Evolutionary conservation across 1,140 invertebrate species (phyloP), one percentile per base, ranked within the genome.

Genomic region (Leptinotarsa undecemlineata): DNA sequence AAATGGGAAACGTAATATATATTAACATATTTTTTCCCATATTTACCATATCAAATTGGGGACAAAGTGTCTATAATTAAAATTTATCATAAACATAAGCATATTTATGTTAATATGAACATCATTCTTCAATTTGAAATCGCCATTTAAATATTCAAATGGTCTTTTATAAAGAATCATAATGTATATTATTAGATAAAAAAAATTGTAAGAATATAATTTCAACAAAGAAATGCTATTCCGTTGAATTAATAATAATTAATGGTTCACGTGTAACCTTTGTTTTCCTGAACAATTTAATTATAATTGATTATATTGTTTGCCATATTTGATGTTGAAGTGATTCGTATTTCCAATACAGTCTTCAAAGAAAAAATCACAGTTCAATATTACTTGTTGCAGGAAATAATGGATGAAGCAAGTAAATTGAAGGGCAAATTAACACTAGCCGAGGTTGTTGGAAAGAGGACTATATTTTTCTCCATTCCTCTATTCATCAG

Each of bases 21-120:
- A 68, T 68, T 47, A 17, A 5, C 26, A 68, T 68, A 68, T 68
- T 42, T 68, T 42, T 42, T 48, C 15, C 42, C 48, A 68, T 68
- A 68, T 19, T 19, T 17, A 17, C 4, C 51, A 57, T 19, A 57
- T 19, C 42, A 68, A 68, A 68, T 68, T 68, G n/a, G 33, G 66
- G 23, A 47, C 66, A 68, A 19, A 68, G 66, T 68, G 5, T 57
- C 33, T 19, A 68, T 68, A 47, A 68, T 68, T 68, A 68, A 17
- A 68, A 68, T 42, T 68, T 68, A 68, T 68, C 66, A 20, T 47
- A 68, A 42, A 68, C 66, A 48, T 68, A 68, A 68, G 23, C 42
- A 68, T 68, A 68, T 68, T 68, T 68, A 68, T 68, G 66, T 68
- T 42, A 68, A 68, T 68, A 68, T 68, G 15, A 68, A 68, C 66